A percentile compares a stretch with the other conserved stretches of the same genome.
Evolutionary conservation across 2,797 vertebrate species (phyloP).

Genomic region (Artibeus jamaicensis): DNA sequence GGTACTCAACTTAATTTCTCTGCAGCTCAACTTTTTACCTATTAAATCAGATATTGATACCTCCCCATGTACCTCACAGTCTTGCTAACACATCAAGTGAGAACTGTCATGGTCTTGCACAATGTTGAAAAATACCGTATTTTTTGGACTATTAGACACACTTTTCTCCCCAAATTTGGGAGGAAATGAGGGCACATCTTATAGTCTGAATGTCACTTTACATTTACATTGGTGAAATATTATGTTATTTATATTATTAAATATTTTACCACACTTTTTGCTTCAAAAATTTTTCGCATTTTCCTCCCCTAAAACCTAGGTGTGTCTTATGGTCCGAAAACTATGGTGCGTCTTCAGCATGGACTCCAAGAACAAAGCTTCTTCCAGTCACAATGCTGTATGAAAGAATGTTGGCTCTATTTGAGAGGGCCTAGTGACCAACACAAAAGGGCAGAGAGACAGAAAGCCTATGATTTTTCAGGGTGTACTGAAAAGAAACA

Average conservation of each 20-base stretch:
- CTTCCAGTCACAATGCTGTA: neutral
- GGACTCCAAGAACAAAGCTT: neutral
- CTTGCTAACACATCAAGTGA: neutral
- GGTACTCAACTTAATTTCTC: neutral
- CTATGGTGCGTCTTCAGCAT: neutral
- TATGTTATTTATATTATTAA: too few species aligned
- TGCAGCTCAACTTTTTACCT: neutral
- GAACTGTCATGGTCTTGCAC: neutral
- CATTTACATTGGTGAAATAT: too few species aligned
- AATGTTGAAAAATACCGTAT: neutral
- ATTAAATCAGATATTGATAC: neutral
- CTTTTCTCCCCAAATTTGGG: too few species aligned
- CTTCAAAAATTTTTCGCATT: too few species aligned
- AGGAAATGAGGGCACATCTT: too few species aligned
- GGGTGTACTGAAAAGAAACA: neutral
- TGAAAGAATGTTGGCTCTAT: neutral
- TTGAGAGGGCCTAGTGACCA: neutral
- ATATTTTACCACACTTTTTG: too few species aligned
- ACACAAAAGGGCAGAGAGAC: neutral
- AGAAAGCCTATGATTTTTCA: neutral
- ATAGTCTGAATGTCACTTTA: too few species aligned
- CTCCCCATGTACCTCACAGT: neutral
- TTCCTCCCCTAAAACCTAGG: too few species aligned
- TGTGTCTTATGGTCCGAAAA: too few species aligned
- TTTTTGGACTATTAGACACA: too few species aligned